Conservation (phyloP, 2,113 vertebrate genomes). For the Clarias macrocephalus region DNA sequence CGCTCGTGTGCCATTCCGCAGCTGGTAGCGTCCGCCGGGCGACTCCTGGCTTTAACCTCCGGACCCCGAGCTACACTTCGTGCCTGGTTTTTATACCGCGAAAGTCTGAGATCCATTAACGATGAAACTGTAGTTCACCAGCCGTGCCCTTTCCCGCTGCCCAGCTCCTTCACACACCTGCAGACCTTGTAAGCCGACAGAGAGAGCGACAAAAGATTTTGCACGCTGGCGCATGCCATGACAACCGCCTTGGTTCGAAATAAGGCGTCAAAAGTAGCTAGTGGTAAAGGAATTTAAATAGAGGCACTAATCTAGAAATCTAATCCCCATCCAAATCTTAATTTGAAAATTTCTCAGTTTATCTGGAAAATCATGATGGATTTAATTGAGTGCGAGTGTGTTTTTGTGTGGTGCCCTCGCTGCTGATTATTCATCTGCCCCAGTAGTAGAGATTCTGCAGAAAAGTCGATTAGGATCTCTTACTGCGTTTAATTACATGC, state of each 20-base stretch:
- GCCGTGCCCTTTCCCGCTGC: no score
- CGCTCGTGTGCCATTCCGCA: no score
- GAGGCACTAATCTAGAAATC: not conserved
- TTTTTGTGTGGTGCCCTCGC: not conserved
- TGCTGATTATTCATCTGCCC: not conserved
- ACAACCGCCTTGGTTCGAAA: not conserved
- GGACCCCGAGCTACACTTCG: no score
- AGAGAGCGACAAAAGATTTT: no score
- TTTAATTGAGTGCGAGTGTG: constrained; percentile 8
- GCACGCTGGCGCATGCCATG: no score
- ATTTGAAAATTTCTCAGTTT: not conserved
- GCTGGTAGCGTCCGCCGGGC: no score
- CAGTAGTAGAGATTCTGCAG: constrained; percentile 3
- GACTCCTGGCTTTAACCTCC: no score
- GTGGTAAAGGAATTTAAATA: constrained; percentile 2
- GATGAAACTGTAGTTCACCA: no score
- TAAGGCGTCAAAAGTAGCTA: constrained; percentile 6
- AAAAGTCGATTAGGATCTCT: constrained; percentile 17
- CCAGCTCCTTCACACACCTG: no score
- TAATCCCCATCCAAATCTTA: not conserved
- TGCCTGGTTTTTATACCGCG: no score
- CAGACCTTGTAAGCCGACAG: no score
- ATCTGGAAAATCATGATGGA: not conserved
- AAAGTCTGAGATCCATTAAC: no score
- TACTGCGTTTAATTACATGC: constrained; percentile 39